These are phyloP conservation scores for Edolisoma coerulescens DNA, from an alignment of 2,113 vertebrate species.

Conservation along the genomic window DNA sequence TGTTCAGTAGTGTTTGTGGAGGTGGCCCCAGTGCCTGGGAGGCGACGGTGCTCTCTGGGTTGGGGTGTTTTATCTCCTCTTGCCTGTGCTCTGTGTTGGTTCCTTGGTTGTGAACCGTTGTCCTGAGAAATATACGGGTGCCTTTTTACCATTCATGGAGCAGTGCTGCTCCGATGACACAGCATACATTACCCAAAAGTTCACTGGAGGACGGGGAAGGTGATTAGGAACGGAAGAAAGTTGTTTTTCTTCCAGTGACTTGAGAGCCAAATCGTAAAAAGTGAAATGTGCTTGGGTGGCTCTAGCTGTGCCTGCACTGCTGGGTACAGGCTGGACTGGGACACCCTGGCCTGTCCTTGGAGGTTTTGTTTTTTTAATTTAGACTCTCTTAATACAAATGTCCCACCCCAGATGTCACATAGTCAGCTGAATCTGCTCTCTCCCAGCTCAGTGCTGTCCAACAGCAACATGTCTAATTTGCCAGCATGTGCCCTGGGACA, in stretches of 20 bases:
- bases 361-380: not conserved
- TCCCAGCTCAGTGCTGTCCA: not conserved
- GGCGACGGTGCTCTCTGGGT: not conserved
- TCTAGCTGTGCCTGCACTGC: not conserved
- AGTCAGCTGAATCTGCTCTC: not conserved
- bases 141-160: not conserved
- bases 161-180: not conserved
- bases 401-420: not conserved
- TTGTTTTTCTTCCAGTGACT: not conserved
- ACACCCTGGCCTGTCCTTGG: not conserved
- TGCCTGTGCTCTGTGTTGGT: not conserved
- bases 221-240: not conserved
- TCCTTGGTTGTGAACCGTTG: not conserved
- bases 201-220: not conserved
- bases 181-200: constrained; percentile 21
- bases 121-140: not conserved
- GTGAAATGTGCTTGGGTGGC: not conserved
- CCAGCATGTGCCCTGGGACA: rapidly evolving
- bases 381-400: not conserved
- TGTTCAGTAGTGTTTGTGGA: not conserved
- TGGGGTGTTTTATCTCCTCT: not conserved
- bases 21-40: not conserved
- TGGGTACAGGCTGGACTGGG: not conserved
- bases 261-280: not conserved
- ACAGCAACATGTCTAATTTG: rapidly evolving